Percentiles rank a stretch among this genome's conserved stretches.
Evolutionary conservation across 2,797 vertebrate genomes (phyloP).

Genomic region (Ctenopoma multispine): DNA sequence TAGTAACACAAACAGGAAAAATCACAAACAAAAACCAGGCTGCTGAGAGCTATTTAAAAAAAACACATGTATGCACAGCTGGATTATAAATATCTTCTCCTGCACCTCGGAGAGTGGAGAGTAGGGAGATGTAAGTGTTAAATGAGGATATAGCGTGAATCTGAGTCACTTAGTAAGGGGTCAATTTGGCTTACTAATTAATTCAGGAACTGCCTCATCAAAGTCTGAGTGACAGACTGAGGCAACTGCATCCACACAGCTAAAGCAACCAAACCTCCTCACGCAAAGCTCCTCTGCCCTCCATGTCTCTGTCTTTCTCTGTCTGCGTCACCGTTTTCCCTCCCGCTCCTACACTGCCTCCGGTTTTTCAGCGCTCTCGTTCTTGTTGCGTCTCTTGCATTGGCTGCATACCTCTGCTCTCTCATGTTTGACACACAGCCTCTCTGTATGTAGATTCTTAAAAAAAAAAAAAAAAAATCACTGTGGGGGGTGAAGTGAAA

Average conservation of each 20-base stretch:
- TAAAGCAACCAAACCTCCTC: slow-evolving; percentile 19
- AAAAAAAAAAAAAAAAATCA: too few species aligned
- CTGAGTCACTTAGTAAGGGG: slow-evolving; percentile 22
- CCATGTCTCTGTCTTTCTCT: slow-evolving; percentile 46
- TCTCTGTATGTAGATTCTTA: slow-evolving; percentile 12
- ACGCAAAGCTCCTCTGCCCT: slow-evolving; percentile 37
- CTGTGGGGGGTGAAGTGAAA: neutral
- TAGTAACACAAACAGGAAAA: neutral
- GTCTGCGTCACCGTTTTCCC: slow-evolving; percentile 50
- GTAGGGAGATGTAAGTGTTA: slow-evolving; percentile 8
- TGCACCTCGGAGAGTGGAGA: neutral
- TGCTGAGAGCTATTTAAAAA: neutral
- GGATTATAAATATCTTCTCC: neutral
- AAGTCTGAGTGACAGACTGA: slow-evolving; percentile 41
- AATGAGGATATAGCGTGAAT: slow-evolving; percentile 46
- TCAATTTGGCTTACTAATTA: slow-evolving; percentile 58
- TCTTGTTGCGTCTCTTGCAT: slow-evolving; percentile 28
- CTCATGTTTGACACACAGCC: slow-evolving; percentile 17
- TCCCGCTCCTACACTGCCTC: slow-evolving; percentile 41
- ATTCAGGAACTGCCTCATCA: slow-evolving; percentile 63
- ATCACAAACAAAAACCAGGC: neutral
- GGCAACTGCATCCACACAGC: slow-evolving; percentile 23
- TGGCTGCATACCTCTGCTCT: slow-evolving; percentile 4
- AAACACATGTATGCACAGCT: neutral
- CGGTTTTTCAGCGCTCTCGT: slow-evolving; percentile 22